Evolutionary conservation across 1,140 invertebrate species (phyloP), one percentile per base, ranked within the genome.

Genomic region (Conus betulinus): DNA sequence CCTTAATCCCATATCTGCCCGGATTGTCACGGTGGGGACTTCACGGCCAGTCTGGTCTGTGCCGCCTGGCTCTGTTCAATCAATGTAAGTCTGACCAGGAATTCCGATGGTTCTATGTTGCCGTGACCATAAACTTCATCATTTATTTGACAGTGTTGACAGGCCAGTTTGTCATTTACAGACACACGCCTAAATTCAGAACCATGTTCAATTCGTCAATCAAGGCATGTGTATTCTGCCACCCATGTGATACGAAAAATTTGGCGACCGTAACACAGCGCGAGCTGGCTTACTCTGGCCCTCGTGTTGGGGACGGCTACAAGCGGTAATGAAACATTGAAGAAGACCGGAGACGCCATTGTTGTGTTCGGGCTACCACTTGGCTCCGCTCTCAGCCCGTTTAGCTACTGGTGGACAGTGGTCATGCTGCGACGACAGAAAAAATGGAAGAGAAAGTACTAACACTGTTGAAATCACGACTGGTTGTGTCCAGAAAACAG

Each of bases 121-220:
- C 91, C 25, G 87, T 92, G 6, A 27, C 88, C n/a, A 79, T 89
- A 52, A 92, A 92, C 60, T 88, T 88, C 27, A 17, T 90, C 0
- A 84, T 89, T 0, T 92, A 90, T 67, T 13, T 91, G 15, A 20
- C 74, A 5, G 88, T 91, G 17, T 84, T 87, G 39, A 51, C 85
- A 51, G 91, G 90, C 3, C 91, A 92, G 71, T 5, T 89, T 6
- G 23, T 88, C 8, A 91, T 91, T 25, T 90, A 88, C 88, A 79
- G n/a, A 87, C 39, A 57, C 82, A 85, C 67, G 82, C 23, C 63
- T 27, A 5, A 60, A 79, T 13, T 57, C 67, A 53, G 57, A 71
- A 25, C 55, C 52, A 53, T 55, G 60, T 27, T 8, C 3, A 52
- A 25, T 39, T 71, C 15, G 20, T 15, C 11, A 51, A 78, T 25